Evolutionary conservation across 2,797 vertebrate genomes (phyloP), one percentile per base, ranked within the genome.

Genomic region (Typhlichthys eigenmanni): DNA sequence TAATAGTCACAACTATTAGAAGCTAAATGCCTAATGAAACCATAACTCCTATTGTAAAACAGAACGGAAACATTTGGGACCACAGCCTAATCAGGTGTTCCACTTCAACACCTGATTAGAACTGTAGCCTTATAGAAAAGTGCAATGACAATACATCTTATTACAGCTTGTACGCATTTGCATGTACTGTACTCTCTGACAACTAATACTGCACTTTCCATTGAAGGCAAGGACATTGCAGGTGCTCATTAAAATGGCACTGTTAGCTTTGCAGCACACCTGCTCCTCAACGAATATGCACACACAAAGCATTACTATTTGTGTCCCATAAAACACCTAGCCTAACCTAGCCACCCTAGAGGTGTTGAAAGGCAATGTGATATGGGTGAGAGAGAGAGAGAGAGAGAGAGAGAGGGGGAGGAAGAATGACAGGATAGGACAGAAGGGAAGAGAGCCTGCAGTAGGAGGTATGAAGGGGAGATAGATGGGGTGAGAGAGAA

Each of bases 401-500:
- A 24, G 24, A 24, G 12, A 68, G 81, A 81, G 72, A 84, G 55
- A 61, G 52, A 64, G 60, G 61, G 66, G 71, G 64, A 55, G 58
- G 76, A 47, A 85, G 80, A 84, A 74, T 79, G 80, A 68, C 47
- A 55, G 55, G 58, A 58, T 11, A 46, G 54, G 73, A 58, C 72
- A 68, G 70, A 69, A 55, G 68, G 68, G 82, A 81, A 58, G 16
- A 62, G 71, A 74, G 82, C 78, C 71, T 19, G 62, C 66, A 66
- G 79, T 75, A 76, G 83, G 83, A 80, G 76, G 78, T 80, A 79
- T 86, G 76, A 78, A 43, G 62, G 69, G 48, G 69, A 49, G 65
- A 74, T 57, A 59, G 79, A 79, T 70, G 13, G 59, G 60, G 55
- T 45, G 57, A 50, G 68, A 60, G 34, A 61, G 54, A 60, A 29